A percentile compares a stretch with the other conserved stretches of the same genome.
Conservation (phyloP, 2,888 invertebrate genomes). For the Drosophila borealis region DNA sequence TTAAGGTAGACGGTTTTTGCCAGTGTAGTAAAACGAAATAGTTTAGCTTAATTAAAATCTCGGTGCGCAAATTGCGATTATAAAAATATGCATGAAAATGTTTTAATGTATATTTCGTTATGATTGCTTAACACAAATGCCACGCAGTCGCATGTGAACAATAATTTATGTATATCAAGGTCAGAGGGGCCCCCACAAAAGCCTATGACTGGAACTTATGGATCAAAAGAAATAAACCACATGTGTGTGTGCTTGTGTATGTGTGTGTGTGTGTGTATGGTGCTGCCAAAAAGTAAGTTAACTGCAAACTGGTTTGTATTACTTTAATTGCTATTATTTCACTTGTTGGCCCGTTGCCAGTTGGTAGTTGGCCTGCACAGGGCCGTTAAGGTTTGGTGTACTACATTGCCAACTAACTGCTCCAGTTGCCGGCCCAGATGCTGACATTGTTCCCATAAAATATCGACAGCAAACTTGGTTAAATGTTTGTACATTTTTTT, state of each 20-base stretch:
- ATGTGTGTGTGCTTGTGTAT: background rate
- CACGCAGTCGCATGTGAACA: conserved; percentile 50
- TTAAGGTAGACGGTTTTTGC: background rate
- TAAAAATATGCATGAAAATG: conserved; percentile 47
- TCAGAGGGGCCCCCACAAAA: conserved; percentile 69
- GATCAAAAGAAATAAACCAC: conserved; percentile 57
- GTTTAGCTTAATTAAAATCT: conserved; percentile 24
- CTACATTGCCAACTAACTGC: conserved; percentile 11
- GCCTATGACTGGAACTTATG: conserved; percentile 65
- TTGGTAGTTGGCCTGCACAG: conserved; percentile 34
- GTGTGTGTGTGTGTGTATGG: conserved; percentile 8
- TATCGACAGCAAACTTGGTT: conserved; percentile 28
- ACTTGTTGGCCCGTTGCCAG: conserved; percentile 52
- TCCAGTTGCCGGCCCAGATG: conserved; percentile 4
- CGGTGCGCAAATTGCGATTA: conserved; percentile 36
- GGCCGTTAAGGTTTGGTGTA: conserved; percentile 46
- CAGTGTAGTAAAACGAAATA: conserved; percentile 20
- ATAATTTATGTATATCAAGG: conserved; percentile 75
- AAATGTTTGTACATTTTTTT: conserved; percentile 51
- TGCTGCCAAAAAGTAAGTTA: conserved; percentile 64
- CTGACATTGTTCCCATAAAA: conserved; percentile 36
- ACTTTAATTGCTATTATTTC: conserved; percentile 77
- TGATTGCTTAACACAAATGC: conserved; percentile 45
- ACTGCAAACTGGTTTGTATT: conserved; percentile 72
- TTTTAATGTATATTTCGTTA: conserved; percentile 53